Base-by-base conservation (phyloP, 2,113 vertebrate genomes). In the Regulus satrapa region DNA sequence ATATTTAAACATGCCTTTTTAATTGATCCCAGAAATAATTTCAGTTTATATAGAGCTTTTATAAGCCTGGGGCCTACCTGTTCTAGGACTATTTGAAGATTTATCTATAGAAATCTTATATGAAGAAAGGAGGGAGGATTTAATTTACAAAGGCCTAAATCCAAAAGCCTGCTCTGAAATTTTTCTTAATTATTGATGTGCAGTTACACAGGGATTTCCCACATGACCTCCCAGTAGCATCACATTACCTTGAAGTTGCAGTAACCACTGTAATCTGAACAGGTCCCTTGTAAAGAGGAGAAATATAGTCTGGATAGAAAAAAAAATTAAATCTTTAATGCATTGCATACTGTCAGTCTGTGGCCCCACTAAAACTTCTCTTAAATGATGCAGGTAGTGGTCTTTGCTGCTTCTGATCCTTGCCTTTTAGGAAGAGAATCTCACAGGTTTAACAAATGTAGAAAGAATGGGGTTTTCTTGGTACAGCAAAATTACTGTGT, bases 131-230 rank as follows among this genome's bases (percentile, higher is more conserved):
- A 92, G 20, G 28, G 54, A 71, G 36, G 13, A 63, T 84, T 91
- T 95, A 1, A 84, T 91, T 92, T 94, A 67, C 61, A 81, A 87
- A 94, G n/a, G 56, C 72, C 58, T 78, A 34, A 80, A 74, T 78
- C 62, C 84, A 84, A 84, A 89, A 87, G 72, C 45, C 45, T 56
- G 19, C 19, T 91, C 52, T 81, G 61, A 90, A 94, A 41, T 86
- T 84, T 72, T 55, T 28, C 66, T 95, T 92, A 91, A 95, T 94
- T 91, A 97, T 89, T 95, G 61, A 91, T 94, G 86, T 68, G 56
- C 56, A 82, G 91, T 84, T 94, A 79, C 77, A 34, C 26, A 66
- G 91, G 77, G 94, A 93, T 88, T 96, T 85, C 89, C 87, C 66
- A 68, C 6, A 1, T 34, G 29, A 46, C 48, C 75, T 94, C 78